A percentile compares a stretch with the other conserved stretches of the same genome.
phyloP scores from a whole-genome alignment of 2,797 vertebrate species.

The Melanitta fusca region DNA sequence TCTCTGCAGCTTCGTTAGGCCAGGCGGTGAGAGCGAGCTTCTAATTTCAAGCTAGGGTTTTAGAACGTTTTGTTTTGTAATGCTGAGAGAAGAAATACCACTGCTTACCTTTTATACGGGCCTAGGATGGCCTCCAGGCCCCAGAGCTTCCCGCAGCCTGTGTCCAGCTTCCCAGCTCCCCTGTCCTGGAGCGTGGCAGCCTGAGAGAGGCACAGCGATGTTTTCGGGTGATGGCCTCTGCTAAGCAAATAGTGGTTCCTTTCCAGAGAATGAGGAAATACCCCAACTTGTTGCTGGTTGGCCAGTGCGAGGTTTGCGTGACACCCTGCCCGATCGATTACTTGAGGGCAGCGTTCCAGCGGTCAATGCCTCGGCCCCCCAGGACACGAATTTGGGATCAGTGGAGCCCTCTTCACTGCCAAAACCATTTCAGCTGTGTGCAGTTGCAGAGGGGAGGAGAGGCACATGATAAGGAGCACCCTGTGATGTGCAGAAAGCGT shows the following conservation, averaged over 20 bases:
- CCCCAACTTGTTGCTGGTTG: constrained; percentile 43
- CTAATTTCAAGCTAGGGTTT: background rate
- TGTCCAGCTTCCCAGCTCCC: background rate
- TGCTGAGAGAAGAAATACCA: background rate
- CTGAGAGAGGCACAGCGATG: background rate
- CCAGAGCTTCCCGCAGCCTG: accelerated
- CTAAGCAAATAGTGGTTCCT: constrained; percentile 52
- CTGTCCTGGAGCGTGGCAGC: background rate
- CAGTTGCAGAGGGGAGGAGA: background rate
- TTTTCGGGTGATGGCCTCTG: background rate
- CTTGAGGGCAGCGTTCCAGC: constrained; percentile 65
- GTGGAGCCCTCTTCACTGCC: background rate
- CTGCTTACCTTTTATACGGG: background rate
- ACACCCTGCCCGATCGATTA: background rate
- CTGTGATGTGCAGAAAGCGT: background rate
- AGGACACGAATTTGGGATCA: accelerated
- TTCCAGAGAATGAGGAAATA: constrained; percentile 67
- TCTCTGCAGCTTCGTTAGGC: background rate
- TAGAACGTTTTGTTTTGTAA: background rate
- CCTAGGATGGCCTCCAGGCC: background rate
- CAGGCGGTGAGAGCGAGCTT: background rate
- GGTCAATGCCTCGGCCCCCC: constrained; percentile 49
- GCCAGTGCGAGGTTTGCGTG: background rate
- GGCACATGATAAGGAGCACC: accelerated
- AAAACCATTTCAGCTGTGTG: background rate